A percentile compares a stretch with the other conserved stretches of the same genome.
These are phyloP conservation scores for Julus scanicus DNA, from an alignment of 2,888 invertebrate genomes.

Conservation along the genomic window DNA sequence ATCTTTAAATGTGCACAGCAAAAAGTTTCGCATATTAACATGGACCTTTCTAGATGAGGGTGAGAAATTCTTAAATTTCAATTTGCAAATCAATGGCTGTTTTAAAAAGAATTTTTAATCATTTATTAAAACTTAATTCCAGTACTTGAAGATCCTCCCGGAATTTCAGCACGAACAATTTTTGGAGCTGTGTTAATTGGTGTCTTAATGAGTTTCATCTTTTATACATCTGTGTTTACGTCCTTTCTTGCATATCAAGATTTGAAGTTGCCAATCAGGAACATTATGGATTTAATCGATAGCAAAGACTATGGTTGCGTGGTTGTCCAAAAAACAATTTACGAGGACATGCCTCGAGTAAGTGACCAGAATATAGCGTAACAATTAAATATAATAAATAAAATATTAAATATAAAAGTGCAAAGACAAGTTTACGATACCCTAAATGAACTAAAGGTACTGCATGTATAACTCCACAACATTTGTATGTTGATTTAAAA, in stretches of 20 bases:
- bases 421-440: too few species aligned
- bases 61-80: neutral
- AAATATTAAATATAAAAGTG: too few species aligned
- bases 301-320: constrained; percentile 2
- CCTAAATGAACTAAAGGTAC: too few species aligned
- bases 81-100: neutral
- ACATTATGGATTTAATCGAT: neutral
- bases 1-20: neutral
- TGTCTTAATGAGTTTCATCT: constrained; percentile 34
- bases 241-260: constrained; percentile 32
- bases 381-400: too few species aligned
- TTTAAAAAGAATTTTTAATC: neutral
- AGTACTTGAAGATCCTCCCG: constrained; percentile 41
- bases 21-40: constrained; percentile 40
- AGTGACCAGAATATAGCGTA: neutral
- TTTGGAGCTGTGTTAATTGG: constrained; percentile 10
- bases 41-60: constrained; percentile 49
- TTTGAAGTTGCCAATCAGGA: neutral
- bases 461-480: too few species aligned
- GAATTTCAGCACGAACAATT: neutral
- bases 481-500: too few species aligned
- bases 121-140: neutral
- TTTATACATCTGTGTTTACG: constrained; percentile 43
- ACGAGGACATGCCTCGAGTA: neutral
- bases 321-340: neutral